phyloP scores from a whole-genome alignment of 2,797 vertebrate genomes.

The Platalea minor region DNA sequence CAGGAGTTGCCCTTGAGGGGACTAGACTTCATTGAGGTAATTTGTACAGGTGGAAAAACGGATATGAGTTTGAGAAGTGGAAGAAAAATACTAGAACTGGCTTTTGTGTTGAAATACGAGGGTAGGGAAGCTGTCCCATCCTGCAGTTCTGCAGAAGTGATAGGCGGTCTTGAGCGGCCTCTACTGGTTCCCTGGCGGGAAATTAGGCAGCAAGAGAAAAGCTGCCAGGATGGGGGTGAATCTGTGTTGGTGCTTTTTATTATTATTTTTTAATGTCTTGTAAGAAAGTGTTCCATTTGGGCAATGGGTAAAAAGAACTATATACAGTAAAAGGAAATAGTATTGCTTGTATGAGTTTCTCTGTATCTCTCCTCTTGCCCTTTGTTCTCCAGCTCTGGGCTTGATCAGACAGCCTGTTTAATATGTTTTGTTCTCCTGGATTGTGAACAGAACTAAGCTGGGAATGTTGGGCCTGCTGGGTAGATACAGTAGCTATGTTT shows the following conservation, averaged over 20 bases:
- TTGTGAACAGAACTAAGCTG: not conserved
- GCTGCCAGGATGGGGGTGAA: not conserved
- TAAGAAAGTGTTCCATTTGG: not conserved
- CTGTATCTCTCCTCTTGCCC: not conserved
- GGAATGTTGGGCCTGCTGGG: not conserved
- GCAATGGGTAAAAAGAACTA: not conserved
- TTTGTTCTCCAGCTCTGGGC: not conserved
- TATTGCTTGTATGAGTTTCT: not conserved
- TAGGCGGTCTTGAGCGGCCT: constrained; percentile 6
- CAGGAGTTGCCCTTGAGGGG: not conserved
- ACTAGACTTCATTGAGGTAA: not conserved
- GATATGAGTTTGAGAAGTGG: not conserved
- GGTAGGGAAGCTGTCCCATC: not conserved
- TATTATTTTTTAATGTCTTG: not conserved
- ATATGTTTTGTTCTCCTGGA: not conserved
- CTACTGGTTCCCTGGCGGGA: not conserved
- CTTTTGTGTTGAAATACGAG: rapidly evolving
- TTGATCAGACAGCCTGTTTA: not conserved
- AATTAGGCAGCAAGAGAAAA: not conserved
- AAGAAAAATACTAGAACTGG: not conserved
- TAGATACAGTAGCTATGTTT: not conserved
- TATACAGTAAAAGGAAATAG: not conserved
- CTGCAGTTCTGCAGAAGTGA: not conserved
- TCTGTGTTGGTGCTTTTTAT: not conserved
- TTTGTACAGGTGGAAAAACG: not conserved